A percentile compares a stretch with the other conserved stretches of the same genome.
phyloP scores from a whole-genome alignment of 2,113 vertebrate species.

The Notechis scutatus region DNA sequence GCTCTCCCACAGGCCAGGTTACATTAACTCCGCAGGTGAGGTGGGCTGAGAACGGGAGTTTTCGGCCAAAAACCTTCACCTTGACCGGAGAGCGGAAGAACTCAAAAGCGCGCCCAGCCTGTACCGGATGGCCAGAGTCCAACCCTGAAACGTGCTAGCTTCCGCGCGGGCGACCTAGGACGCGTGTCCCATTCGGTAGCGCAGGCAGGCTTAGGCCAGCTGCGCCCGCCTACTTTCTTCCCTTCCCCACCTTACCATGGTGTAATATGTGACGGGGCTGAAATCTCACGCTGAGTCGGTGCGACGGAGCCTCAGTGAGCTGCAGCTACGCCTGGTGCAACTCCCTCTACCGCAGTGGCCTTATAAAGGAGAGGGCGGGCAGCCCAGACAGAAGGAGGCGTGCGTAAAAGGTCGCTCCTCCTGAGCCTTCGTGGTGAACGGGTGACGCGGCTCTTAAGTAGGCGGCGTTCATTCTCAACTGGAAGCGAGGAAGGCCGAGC shows the following conservation, averaged over 20 bases:
- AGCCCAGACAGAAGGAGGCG: not conserved
- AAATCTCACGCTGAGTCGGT: constrained; percentile 43
- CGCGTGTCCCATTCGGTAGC: not conserved
- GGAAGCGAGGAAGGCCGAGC: not conserved
- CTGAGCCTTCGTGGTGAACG: not conserved
- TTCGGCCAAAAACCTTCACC: accelerated
- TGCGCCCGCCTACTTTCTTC: not conserved
- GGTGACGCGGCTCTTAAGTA: not conserved
- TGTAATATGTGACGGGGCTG: constrained; percentile 20
- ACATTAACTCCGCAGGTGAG: too few species aligned
- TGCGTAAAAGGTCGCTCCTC: not conserved
- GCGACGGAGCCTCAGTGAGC: constrained; percentile 13
- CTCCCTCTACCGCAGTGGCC: constrained; percentile 37
- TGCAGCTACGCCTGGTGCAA: constrained; percentile 45
- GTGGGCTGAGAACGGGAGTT: not conserved
- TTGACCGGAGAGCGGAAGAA: too few species aligned
- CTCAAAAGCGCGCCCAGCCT: not conserved
- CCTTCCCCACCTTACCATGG: constrained; percentile 47
- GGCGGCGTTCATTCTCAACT: not conserved
- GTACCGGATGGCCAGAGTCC: not conserved
- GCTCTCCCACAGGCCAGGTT: not conserved
- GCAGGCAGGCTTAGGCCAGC: too few species aligned
- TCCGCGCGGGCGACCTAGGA: not conserved
- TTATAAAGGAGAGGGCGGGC: constrained; percentile 50
- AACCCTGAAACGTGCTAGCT: not conserved